Base-by-base conservation (phyloP, 2,888 invertebrate species). In the Hypercompe scribonia region DNA sequence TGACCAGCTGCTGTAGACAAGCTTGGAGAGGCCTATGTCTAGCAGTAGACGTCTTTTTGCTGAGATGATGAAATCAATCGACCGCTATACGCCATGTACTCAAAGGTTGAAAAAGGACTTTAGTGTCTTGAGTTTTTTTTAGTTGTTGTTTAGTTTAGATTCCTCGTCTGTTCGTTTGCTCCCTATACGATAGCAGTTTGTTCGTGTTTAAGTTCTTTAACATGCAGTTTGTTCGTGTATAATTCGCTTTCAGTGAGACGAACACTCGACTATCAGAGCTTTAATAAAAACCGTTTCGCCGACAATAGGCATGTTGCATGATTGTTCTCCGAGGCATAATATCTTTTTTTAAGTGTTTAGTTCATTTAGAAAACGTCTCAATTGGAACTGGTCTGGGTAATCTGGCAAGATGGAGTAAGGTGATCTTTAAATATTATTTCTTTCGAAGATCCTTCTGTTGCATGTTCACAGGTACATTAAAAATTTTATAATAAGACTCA, bases 271-370 rank as follows among this genome's bases (percentile, higher is more conserved):
- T 82, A 85, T 83, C 82, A 78, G 75, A 78, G 76, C 77, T 82
- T 84, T 86, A 89, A 90, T 90, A 89, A 86, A 82, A 76, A 79
- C 76, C 78, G 83, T 84, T 85, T 84, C 74, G 85, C 88, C 88
- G 86, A 85, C 90, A 85, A 78, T 80, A 80, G 78, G 75, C 79
- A 77, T 81, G 77, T 80, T 84, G 81, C 77, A 78, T 75, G 84
- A 83, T 83, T 83, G 85, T 77, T 88, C 87, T 83, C 42, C 71
- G 85, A 86, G 84, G 73, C 69, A 77, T 79, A 80, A 75, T 68
- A 76, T 74, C 63, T 71, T 78, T 81, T 79, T 79, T 67, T 69
- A 68, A 58, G 34, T 34, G 8, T n/a, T n/a, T 71, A 72, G 69
- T 82, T 64, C 24, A 34, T 42, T 77, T 74, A 70, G 54, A 39